phyloP scores from a whole-genome alignment of 2,888 invertebrate genomes.

The Petrolisthes manimaculis region DNA sequence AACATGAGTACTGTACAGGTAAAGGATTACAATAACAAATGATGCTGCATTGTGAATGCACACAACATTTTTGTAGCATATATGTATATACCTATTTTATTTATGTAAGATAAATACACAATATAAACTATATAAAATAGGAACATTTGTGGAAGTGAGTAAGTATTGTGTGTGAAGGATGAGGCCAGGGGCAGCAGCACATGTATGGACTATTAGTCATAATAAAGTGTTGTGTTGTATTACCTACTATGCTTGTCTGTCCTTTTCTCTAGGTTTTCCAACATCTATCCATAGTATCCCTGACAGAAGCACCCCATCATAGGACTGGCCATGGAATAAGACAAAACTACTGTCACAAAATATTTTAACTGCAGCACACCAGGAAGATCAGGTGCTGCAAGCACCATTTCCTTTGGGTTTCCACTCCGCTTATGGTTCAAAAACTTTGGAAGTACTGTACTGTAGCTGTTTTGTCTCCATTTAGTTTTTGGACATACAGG shows the following conservation, averaged over 20 bases:
- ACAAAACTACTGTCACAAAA: too few species aligned
- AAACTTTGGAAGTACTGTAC: too few species aligned
- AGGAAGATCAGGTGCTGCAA: too few species aligned
- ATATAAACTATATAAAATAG: neutral
- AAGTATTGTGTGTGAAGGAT: conserved; percentile 14
- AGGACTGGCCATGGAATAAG: too few species aligned
- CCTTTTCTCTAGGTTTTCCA: neutral
- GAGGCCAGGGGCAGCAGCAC: conserved; percentile 9
- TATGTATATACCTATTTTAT: conserved; percentile 16
- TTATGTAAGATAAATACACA: neutral
- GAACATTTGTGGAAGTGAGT: neutral
- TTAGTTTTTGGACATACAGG: too few species aligned
- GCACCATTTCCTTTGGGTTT: too few species aligned
- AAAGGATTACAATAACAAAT: neutral
- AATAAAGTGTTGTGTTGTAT: conserved; percentile 37
- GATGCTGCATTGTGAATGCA: neutral
- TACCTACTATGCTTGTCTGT: neutral
- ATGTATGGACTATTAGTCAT: conserved; percentile 24
- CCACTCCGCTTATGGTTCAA: too few species aligned
- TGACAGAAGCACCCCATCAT: too few species aligned
- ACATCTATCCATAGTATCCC: too few species aligned
- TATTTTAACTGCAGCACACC: too few species aligned
- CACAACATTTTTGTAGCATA: neutral
- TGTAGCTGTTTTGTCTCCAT: too few species aligned
- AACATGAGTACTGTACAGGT: neutral